These are phyloP conservation scores for Rhagophthalmus giganteus DNA, from an alignment of 2,888 invertebrate genomes.

Conservation along the genomic window DNA sequence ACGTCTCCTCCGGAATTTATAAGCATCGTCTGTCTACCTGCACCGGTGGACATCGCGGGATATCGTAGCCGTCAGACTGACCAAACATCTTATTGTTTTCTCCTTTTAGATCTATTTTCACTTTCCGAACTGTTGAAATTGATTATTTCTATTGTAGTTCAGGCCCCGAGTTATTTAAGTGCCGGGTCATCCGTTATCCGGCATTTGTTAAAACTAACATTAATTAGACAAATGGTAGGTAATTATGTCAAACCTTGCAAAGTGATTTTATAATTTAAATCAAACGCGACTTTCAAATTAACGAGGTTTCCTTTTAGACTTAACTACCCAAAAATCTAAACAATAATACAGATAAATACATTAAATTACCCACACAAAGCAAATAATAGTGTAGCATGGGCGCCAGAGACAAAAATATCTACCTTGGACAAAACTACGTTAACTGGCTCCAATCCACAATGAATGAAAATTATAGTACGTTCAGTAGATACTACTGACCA, in stretches of 20 bases:
- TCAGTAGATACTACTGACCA: no score
- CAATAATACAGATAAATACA: slow-evolving; percentile 17
- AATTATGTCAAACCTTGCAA: no score
- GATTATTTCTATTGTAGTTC: slow-evolving; percentile 4
- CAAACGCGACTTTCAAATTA: no score
- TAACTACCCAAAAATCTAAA: slow-evolving; percentile 1
- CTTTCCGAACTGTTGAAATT: slow-evolving; percentile 22
- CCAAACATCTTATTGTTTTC: slow-evolving; percentile 29
- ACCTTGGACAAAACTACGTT: slow-evolving; percentile 8
- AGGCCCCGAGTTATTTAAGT: no score
- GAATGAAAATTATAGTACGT: no score
- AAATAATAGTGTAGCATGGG: slow-evolving; percentile 23
- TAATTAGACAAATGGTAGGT: no score
- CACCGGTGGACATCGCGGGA: slow-evolving; percentile 13
- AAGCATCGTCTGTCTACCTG: slow-evolving; percentile 20
- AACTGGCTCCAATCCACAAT: no score
- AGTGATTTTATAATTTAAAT: no score
- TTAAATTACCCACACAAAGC: slow-evolving; percentile 19
- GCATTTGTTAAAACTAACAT: no score
- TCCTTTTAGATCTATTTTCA: slow-evolving; percentile 16
- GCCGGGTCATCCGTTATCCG: no score
- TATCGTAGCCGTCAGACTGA: slow-evolving; percentile 19
- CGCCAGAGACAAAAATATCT: slow-evolving; percentile 23
- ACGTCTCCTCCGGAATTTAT: slow-evolving; percentile 12
- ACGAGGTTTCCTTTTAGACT: no score